Evolutionary conservation across 2,888 invertebrate genomes (phyloP), one percentile per base, ranked within the genome.

Genomic region (Orthosia cruda): DNA sequence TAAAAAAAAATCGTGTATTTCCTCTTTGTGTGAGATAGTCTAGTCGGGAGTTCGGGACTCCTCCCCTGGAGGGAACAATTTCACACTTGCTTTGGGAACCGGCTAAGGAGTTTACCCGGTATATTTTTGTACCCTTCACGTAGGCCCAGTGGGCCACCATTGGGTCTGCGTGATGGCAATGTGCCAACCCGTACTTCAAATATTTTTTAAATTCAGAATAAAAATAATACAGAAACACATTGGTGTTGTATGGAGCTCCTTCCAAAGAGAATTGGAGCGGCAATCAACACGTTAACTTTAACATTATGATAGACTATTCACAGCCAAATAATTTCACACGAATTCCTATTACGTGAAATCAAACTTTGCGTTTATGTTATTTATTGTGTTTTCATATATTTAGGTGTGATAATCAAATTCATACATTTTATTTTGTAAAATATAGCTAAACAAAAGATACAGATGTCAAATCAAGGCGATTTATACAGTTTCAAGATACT

Each of bases 21-120:
- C n/a, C 55, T 80, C 26, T 58, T 58, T 64, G 40, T 55, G 64
- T 54, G 65, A 59, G 65, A 45, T 64, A 50, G 68, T 78, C 18
- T 64, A 50, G 68, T 78, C 18, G 15, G 26, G 45, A 49, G 40
- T 23, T 66, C n/a, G 15, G 5, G 23, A 40, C 26, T 4, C 1
- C 15, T 54, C 61, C 62, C 55, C 11, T 4, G 45, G 45, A 49
- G 7, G 3, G 47, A 26, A 15, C 49, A 55, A 50, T 55, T 52
- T 65, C 16, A 26, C 45, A 52, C 63, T 71, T 79, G 23, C 23
- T 15, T 65, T 74, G 23, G 47, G 20, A 26, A 26, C 9, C 13
- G 18, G 18, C 12, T 47, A 26, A 26, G 26, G 26, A 26, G 26
- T 26, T 26, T n/a, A n/a, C n/a, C n/a, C n/a, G n/a, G n/a, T n/a